A percentile compares a stretch with the other conserved stretches of the same genome.
Conservation (phyloP, 2,888 invertebrate species). For the Argyra leucocephala region DNA sequence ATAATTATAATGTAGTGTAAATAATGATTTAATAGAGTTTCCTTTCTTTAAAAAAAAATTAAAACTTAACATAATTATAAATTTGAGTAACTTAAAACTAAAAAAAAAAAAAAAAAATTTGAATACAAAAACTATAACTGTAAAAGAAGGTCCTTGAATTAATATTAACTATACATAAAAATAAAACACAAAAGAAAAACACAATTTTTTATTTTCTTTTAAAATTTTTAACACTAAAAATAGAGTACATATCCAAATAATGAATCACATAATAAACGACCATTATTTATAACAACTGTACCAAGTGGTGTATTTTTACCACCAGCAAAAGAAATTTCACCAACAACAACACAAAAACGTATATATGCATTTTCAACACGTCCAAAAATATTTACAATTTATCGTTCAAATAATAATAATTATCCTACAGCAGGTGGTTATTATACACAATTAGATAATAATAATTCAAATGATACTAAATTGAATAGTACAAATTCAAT, state of each 20-base stretch:
- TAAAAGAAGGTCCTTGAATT: too few relatives aligned
- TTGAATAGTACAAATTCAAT: neutral
- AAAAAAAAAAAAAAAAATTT: too few relatives aligned
- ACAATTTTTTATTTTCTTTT: too few relatives aligned
- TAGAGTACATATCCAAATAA: constrained; percentile 21
- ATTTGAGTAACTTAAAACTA: too few relatives aligned
- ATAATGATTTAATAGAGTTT: too few relatives aligned
- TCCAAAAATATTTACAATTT: constrained; percentile 42
- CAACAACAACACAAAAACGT: constrained; percentile 38
- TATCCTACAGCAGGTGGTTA: neutral
- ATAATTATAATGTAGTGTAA: too few relatives aligned
- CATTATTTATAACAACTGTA: constrained; percentile 72
- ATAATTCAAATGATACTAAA: too few relatives aligned
- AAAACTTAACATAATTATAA: too few relatives aligned
- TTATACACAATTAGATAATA: neutral
- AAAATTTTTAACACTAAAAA: neutral
- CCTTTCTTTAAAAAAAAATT: too few relatives aligned
- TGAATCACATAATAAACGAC: constrained; percentile 38
- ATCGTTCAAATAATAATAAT: constrained; percentile 13
- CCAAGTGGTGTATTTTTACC: constrained; percentile 68
- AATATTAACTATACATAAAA: too few relatives aligned
- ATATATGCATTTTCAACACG: constrained; percentile 59
- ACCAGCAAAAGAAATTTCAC: constrained; percentile 53
- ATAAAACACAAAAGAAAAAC: too few relatives aligned
- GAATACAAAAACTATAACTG: too few relatives aligned